Conservation (phyloP, 2,888 invertebrate species). For the Apotomis capreana region DNA sequence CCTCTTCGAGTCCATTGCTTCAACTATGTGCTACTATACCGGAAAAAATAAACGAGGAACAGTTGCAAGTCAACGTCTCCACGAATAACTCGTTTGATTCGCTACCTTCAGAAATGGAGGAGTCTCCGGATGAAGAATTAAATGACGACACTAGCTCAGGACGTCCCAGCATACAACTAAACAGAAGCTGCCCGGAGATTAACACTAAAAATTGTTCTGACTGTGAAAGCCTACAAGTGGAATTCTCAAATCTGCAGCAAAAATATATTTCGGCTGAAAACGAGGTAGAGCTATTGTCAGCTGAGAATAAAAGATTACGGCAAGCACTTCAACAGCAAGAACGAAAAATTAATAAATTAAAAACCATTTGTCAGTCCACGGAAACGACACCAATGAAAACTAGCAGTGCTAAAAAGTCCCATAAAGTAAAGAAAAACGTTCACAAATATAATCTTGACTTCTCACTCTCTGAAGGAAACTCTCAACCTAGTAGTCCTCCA, state of each 20-base stretch:
- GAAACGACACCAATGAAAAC: not conserved
- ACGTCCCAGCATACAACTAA: not conserved
- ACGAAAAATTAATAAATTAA: not conserved
- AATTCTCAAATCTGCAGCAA: not conserved
- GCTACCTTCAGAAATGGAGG: not conserved
- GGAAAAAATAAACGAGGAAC: too few species aligned
- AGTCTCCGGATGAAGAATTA: not conserved
- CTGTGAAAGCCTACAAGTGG: not conserved
- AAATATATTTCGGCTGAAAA: not conserved
- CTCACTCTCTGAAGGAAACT: too few species aligned
- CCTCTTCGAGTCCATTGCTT: too few species aligned
- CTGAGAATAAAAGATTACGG: not conserved
- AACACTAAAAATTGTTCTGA: not conserved
- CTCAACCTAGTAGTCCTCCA: too few species aligned
- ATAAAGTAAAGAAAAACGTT: not conserved
- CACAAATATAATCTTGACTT: too few species aligned
- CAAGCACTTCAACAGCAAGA: not conserved
- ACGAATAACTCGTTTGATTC: not conserved
- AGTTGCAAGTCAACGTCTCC: not conserved
- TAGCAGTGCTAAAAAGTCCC: not conserved
- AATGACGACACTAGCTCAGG: not conserved
- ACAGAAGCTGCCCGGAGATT: conserved; percentile 2
- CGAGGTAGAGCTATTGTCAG: not conserved
- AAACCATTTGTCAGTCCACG: not conserved
- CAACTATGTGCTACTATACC: too few species aligned